Evolutionary conservation across 2,888 invertebrate genomes (phyloP).

Genomic region (Plutella xylostella): DNA sequence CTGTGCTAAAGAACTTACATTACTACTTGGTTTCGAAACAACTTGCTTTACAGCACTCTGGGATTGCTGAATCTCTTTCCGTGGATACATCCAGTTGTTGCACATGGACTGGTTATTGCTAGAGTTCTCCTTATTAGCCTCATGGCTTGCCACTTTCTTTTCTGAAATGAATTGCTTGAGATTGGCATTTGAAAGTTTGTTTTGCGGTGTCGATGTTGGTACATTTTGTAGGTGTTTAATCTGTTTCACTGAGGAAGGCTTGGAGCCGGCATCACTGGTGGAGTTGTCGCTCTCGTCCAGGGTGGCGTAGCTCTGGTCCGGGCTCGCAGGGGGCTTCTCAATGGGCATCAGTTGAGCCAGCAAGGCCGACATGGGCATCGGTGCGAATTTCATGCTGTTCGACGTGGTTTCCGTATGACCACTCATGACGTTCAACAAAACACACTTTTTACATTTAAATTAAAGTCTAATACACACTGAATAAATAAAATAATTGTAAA

Average conservation of each 20-base stretch:
- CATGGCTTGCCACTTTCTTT: slow-evolving; percentile 29
- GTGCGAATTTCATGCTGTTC: slow-evolving; percentile 53
- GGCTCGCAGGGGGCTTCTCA: slow-evolving; percentile 30
- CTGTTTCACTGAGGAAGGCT: slow-evolving; percentile 14
- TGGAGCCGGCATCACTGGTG: slow-evolving; percentile 29
- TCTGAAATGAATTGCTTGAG: slow-evolving; percentile 38
- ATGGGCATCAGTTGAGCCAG: slow-evolving; percentile 49
- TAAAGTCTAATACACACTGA: neutral
- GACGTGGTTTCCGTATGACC: slow-evolving; percentile 44
- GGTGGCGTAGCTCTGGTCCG: slow-evolving; percentile 36
- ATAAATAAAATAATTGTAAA: neutral
- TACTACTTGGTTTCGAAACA: too few relatives aligned
- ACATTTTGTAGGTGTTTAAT: slow-evolving; percentile 25
- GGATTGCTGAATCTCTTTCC: slow-evolving; percentile 28
- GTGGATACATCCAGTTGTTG: slow-evolving; percentile 32
- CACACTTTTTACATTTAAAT: neutral
- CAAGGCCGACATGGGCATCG: slow-evolving; percentile 59
- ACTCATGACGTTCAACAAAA: slow-evolving; percentile 6
- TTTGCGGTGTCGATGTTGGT: slow-evolving; percentile 34
- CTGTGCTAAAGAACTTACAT: too few relatives aligned
- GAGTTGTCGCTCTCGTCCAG: slow-evolving; percentile 50
- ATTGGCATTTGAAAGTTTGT: slow-evolving; percentile 25
- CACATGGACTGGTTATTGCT: slow-evolving; percentile 24
- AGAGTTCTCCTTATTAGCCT: slow-evolving; percentile 42
- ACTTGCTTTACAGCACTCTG: neutral